These are phyloP conservation scores for Squalus acanthias DNA, from an alignment of 2,797 vertebrate genomes.

Conservation along the genomic window DNA sequence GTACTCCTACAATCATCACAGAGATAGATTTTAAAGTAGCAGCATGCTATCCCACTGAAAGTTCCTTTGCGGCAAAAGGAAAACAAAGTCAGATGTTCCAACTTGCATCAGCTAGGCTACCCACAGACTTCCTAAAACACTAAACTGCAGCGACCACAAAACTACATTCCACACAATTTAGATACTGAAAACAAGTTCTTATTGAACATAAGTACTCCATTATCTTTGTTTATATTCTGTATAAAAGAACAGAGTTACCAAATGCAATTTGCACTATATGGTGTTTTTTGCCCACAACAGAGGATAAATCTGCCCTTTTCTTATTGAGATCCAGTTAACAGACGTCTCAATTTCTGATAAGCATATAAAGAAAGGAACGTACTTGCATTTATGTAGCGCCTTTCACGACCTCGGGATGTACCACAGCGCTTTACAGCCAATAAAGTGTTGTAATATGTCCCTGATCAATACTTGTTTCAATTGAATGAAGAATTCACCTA, in stretches of 20 bases:
- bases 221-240: conserved; percentile 8
- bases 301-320: too few relatives aligned
- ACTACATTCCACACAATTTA: not conserved
- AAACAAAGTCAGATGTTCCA: not conserved
- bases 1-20: not conserved
- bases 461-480: not conserved
- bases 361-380: not conserved
- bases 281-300: not conserved
- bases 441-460: not conserved
- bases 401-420: not conserved
- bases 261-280: not conserved
- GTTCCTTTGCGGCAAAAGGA: not conserved
- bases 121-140: conserved; percentile 20
- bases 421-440: not conserved
- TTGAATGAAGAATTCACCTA: not conserved
- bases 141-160: not conserved
- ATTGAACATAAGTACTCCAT: not conserved
- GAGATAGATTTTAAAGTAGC: not conserved
- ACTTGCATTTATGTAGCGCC: not conserved
- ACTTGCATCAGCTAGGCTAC: not conserved
- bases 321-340: not conserved
- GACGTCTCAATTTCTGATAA: not conserved
- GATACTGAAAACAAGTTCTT: conserved; percentile 15
- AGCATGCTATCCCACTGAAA: not conserved
- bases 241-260: not conserved